Percentiles rank a stretch among this genome's conserved stretches.
Evolutionary conservation across 2,888 invertebrate species (phyloP).

Genomic region (Resseliella maxima): DNA sequence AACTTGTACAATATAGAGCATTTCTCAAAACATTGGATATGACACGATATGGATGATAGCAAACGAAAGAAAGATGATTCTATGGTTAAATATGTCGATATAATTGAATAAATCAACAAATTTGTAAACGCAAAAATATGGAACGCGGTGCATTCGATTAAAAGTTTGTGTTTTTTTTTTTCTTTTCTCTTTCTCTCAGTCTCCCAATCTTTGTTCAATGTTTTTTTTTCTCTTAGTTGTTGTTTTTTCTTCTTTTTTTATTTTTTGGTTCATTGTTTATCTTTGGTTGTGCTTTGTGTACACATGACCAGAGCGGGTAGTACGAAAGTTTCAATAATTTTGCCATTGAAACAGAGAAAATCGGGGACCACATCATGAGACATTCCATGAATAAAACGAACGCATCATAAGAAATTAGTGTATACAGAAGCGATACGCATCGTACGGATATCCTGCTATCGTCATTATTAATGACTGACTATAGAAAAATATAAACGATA

Average conservation of each 20-base stretch:
- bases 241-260: background rate
- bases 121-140: slow-evolving; percentile 48
- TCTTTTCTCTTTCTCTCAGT: background rate
- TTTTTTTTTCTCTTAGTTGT: background rate
- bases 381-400: background rate
- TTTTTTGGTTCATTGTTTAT: no score
- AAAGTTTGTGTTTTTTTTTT: slow-evolving; percentile 20
- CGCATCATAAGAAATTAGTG: slow-evolving; percentile 5
- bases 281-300: background rate
- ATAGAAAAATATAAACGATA: slow-evolving; percentile 39
- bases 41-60: background rate
- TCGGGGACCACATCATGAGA: background rate
- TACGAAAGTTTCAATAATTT: background rate
- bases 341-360: background rate
- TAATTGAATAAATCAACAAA: slow-evolving; percentile 55
- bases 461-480: slow-evolving; percentile 33
- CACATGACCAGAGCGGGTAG: background rate
- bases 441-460: slow-evolving; percentile 53
- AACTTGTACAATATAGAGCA: background rate
- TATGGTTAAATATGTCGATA: slow-evolving; percentile 11
- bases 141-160: slow-evolving; percentile 51
- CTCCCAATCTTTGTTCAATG: background rate
- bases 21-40: background rate
- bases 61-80: slow-evolving; percentile 4
- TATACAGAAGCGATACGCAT: background rate